A percentile compares a stretch with the other conserved stretches of the same genome.
phyloP scores from a whole-genome alignment of 2,797 vertebrate species.

The Acridotheres tristis region DNA sequence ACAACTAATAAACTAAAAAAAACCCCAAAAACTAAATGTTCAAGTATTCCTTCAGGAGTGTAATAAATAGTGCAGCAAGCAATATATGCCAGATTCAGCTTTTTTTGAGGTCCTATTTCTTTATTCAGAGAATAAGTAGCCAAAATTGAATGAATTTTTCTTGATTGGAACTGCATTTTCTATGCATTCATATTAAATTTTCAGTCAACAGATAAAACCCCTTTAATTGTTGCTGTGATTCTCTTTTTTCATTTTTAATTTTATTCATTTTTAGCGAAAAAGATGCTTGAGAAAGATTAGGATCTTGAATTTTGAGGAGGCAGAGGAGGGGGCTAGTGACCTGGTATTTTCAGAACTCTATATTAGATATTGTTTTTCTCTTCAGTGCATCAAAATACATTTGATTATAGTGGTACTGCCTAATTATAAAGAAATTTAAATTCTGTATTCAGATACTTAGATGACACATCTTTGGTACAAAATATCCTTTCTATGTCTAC shows the following conservation, averaged over 20 bases:
- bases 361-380: not conserved
- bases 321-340: rapidly evolving
- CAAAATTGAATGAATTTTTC: rapidly evolving
- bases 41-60: not conserved
- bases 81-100: not conserved
- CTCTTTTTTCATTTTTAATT: not conserved
- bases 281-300: not conserved
- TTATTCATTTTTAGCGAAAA: not conserved
- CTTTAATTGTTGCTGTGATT: not conserved
- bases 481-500: not conserved
- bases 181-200: not conserved
- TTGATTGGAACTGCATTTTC: not conserved
- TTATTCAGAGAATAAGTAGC: not conserved
- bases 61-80: not conserved
- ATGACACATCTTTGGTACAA: not conserved
- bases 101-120: not conserved
- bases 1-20: not conserved
- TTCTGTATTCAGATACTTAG: not conserved
- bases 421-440: not conserved
- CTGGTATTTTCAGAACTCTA: not conserved
- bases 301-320: not conserved
- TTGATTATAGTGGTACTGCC: not conserved
- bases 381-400: not conserved
- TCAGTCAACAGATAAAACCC: not conserved
- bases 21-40: not conserved